Conservation (phyloP, 2,797 vertebrate genomes). For the Odontamblyopus lacepedii region DNA sequence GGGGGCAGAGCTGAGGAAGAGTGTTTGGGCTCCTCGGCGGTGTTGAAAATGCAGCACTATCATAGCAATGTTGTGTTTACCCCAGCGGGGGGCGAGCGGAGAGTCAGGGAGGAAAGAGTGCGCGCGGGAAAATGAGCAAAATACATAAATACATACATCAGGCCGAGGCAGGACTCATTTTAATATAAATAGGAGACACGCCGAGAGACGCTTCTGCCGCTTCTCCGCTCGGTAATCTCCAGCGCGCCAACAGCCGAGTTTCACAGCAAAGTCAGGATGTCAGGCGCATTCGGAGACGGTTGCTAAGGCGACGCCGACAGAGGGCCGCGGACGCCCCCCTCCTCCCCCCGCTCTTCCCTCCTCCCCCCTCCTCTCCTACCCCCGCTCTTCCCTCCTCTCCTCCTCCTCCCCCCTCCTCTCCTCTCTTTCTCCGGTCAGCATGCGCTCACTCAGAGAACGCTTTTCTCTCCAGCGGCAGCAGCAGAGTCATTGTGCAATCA, state of each 20-base stretch:
- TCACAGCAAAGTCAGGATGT: constrained; percentile 79
- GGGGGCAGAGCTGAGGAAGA: constrained; percentile 41
- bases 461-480: constrained; percentile 60
- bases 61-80: constrained; percentile 81
- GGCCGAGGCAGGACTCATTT: constrained; percentile 80
- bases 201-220: constrained; percentile 69
- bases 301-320: constrained; percentile 78
- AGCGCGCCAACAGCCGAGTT: constrained; percentile 72
- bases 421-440: constrained; percentile 72
- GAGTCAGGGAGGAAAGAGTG: constrained; percentile 73
- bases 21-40: constrained; percentile 67
- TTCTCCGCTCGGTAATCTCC: constrained; percentile 68
- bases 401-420: constrained; percentile 68
- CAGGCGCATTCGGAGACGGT: constrained; percentile 80
- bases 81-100: constrained; percentile 80
- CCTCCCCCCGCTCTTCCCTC: constrained; percentile 44
- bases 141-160: constrained; percentile 86
- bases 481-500: constrained; percentile 77
- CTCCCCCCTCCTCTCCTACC: constrained; percentile 54
- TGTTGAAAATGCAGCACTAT: constrained; percentile 81
- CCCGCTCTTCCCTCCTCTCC: no score
- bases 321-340: constrained; percentile 70
- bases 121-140: constrained; percentile 83
- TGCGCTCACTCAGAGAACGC: constrained; percentile 74
- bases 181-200: constrained; percentile 85